phyloP scores from a whole-genome alignment of 1,140 invertebrate species.

The Caenorhabditis brenneri region DNA sequence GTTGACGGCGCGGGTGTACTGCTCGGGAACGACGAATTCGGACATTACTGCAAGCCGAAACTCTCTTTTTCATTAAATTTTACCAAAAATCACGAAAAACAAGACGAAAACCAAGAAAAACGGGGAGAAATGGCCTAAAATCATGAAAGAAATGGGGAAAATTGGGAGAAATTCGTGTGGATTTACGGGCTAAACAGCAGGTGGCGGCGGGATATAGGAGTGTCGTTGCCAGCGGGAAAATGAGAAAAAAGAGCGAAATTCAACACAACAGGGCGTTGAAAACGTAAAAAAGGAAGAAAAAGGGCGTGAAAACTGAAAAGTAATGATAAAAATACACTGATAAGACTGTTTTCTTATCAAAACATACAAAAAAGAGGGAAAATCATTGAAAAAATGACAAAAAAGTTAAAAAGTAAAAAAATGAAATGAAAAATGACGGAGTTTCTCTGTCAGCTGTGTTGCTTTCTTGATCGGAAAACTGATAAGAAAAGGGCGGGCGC shows the following conservation, averaged over 20 bases:
- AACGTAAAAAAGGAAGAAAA: background rate
- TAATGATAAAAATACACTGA: background rate
- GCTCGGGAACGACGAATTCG: background rate
- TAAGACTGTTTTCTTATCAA: background rate
- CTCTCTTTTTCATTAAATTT: background rate
- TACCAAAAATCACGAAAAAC: background rate
- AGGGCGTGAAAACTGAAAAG: background rate
- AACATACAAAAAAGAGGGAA: background rate
- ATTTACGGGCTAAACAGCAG: background rate
- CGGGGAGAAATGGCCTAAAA: background rate
- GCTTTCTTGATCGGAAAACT: background rate
- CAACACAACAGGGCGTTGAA: background rate
- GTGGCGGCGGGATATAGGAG: background rate
- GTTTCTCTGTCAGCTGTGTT: background rate
- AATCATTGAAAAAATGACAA: background rate
- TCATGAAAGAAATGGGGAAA: background rate
- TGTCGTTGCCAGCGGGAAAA: background rate
- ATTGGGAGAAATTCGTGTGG: background rate
- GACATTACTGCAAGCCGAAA: background rate
- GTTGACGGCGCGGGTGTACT: constrained; percentile 28
- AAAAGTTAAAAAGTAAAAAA: background rate
- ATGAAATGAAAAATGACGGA: background rate
- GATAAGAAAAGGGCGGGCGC: background rate
- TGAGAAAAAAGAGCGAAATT: background rate
- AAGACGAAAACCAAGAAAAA: background rate